Conservation (phyloP, 2,113 vertebrate genomes). For the Empidonax alnorum region DNA sequence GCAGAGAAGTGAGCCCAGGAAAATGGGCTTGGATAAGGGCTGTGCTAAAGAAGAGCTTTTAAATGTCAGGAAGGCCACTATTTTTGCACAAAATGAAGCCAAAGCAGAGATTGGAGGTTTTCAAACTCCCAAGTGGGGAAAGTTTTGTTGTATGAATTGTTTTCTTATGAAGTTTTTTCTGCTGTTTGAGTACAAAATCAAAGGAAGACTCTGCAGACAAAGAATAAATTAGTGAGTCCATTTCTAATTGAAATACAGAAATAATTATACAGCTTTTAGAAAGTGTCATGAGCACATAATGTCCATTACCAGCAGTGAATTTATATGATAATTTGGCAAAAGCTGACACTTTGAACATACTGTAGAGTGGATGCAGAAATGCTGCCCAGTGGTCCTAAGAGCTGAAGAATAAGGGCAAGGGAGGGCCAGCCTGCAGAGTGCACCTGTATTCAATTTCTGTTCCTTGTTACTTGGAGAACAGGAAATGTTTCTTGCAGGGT, state of each 20-base stretch:
- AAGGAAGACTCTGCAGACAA: neutral
- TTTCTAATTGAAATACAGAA: neutral
- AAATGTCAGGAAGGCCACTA: neutral
- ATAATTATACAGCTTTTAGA: neutral
- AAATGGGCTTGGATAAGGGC: neutral
- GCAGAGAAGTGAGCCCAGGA: neutral
- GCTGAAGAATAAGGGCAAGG: neutral
- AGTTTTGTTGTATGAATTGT: neutral
- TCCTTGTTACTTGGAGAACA: slow-evolving; percentile 17
- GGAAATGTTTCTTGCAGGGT: slow-evolving; percentile 52
- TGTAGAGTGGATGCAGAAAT: neutral
- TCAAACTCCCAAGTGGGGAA: neutral
- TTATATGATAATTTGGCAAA: neutral
- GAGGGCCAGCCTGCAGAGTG: neutral
- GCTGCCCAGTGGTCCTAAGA: neutral
- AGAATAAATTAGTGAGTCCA: neutral
- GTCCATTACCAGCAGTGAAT: neutral
- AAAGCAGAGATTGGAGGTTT: neutral
- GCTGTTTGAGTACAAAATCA: neutral
- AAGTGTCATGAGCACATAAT: neutral
- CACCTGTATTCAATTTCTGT: slow-evolving; percentile 34
- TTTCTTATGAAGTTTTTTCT: neutral
- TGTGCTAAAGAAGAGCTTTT: neutral
- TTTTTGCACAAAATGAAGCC: neutral
- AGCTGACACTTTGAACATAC: neutral